Evolutionary conservation across 2,888 invertebrate species (phyloP), one percentile per base, ranked within the genome.

Genomic region (Thera obeliscata): DNA sequence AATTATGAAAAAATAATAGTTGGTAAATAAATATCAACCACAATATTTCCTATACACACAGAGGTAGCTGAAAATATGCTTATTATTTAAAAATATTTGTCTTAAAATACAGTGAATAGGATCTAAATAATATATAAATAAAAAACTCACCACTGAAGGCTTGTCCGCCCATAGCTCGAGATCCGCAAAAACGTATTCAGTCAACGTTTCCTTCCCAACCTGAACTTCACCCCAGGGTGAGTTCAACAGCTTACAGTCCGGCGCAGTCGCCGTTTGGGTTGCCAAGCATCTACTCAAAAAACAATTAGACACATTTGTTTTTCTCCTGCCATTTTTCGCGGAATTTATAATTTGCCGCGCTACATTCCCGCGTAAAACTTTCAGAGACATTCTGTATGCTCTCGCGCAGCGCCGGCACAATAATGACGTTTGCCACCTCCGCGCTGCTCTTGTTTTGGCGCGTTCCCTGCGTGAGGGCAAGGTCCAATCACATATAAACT

Each of bases 61-160:
- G 22, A 22, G 22, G 22, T 22, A 22, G 22, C 22, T 22, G 22
- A 22, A 22, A 22, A 22, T 22, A 22, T 22, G 22, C 22, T 22
- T 22, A 22, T 22, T 22, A 22, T 22, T 22, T 22, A 22, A 22
- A 22, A 22, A 22, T 22, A 22, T 22, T 22, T 22, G 22, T 22
- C 22, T 22, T 22, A 22, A 22, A 22, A 22, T 22, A 22, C 22
- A 22, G 22, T 22, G 22, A 1, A 22, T 22, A 22, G 22, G 22
- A 22, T 22, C 22, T 22, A 22, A 22, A 22, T 22, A 22, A 22
- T 22, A 22, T 22, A 22, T 22, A 22, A 22, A 22, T 22, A 22
- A 22, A 38, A 66, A 72, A 94, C 95, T 95, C 89, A 96, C 96
- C 89, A 95, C 90, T 67, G 95, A 95, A 38, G 95, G 95, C 72